These are phyloP conservation scores for Tragelaphus eurycerus DNA, from an alignment of 2,797 vertebrate species.

Conservation along the genomic window DNA sequence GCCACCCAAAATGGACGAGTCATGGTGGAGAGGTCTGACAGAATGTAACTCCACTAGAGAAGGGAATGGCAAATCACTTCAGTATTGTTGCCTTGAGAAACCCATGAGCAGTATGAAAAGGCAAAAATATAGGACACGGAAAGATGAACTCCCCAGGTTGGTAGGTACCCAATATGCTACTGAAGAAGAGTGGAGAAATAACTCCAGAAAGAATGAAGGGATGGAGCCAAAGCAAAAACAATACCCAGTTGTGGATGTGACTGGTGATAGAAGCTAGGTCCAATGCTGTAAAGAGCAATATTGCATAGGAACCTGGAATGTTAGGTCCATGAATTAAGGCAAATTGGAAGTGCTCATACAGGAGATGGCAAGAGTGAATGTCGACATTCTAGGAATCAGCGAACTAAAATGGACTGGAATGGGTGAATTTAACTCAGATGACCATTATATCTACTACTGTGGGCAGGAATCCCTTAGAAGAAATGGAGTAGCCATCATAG, in stretches of 20 bases:
- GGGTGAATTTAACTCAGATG: background rate
- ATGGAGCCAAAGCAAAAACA: background rate
- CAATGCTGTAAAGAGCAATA: background rate
- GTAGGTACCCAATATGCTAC: background rate
- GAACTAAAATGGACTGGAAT: background rate
- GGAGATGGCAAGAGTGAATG: background rate
- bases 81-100: background rate
- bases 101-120: background rate
- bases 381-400: background rate
- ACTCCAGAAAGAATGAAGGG: background rate
- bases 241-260: background rate
- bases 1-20: fast-evolving
- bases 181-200: background rate
- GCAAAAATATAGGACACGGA: background rate
- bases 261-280: background rate
- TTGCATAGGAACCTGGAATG: background rate
- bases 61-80: background rate
- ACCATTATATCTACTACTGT: background rate
- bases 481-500: background rate
- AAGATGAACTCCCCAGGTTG: background rate
- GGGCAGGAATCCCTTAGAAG: background rate
- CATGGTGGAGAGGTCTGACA: background rate
- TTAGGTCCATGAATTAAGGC: background rate
- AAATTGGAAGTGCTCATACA: background rate
- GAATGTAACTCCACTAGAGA: background rate